phyloP scores from a whole-genome alignment of 2,888 invertebrate genomes.

The Microplitis manilae region DNA sequence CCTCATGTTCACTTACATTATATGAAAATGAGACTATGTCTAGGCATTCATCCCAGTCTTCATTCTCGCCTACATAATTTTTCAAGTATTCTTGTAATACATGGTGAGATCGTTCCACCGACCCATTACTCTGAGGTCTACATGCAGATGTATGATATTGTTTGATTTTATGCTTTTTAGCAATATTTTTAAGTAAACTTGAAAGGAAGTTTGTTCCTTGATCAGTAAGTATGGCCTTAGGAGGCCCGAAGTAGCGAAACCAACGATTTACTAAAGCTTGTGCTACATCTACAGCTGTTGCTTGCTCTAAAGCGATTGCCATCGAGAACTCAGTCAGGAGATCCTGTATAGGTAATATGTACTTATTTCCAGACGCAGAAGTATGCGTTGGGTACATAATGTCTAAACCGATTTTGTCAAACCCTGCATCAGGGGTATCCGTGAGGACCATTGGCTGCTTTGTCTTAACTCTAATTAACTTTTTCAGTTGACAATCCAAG shows the following conservation, averaged over 20 bases:
- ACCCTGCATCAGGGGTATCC: conserved; percentile 32
- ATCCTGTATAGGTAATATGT: too few species aligned
- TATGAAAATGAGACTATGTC: conserved; percentile 45
- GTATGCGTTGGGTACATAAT: conserved; percentile 30
- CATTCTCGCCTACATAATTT: conserved; percentile 24
- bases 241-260: too few species aligned
- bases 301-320: too few species aligned
- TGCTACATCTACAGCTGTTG: too few species aligned
- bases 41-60: conserved; percentile 41
- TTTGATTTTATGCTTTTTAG: conserved; percentile 31
- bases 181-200: conserved; percentile 34
- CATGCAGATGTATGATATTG: conserved; percentile 39
- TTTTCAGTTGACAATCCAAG: too few species aligned
- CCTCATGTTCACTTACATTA: conserved; percentile 42
- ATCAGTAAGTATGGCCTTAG: too few species aligned
- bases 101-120: conserved; percentile 46
- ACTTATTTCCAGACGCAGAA: too few species aligned
- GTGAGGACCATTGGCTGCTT: conserved; percentile 47
- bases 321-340: too few species aligned
- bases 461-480: too few species aligned
- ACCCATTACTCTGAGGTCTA: conserved; percentile 43
- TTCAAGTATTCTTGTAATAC: conserved; percentile 48
- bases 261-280: too few species aligned
- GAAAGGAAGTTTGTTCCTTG: too few species aligned
- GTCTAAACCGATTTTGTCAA: conserved; percentile 43